Evolutionary conservation across 2,888 invertebrate species (phyloP).

Genomic region (Neoascia interrupta): DNA sequence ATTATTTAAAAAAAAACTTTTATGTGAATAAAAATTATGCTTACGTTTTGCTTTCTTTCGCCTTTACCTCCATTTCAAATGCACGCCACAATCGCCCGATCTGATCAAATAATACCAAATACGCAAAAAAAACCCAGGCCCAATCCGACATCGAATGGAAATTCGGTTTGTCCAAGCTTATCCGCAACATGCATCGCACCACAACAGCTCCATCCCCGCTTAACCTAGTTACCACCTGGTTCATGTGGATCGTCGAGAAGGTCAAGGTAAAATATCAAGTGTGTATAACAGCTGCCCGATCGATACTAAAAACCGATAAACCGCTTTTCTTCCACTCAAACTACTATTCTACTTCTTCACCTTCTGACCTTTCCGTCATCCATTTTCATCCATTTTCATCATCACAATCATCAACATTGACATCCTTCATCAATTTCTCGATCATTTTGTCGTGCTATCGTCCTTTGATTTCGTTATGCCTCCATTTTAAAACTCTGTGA

Average conservation of each 20-base stretch:
- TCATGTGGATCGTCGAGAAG: slow-evolving; percentile 89
- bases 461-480: slow-evolving; percentile 19
- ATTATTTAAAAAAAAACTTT: neutral
- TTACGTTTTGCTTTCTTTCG: slow-evolving; percentile 62
- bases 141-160: slow-evolving; percentile 99
- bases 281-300: slow-evolving; percentile 73
- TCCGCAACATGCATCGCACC: slow-evolving; percentile 98
- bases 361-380: slow-evolving; percentile 64
- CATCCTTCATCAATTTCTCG: slow-evolving; percentile 1
- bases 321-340: slow-evolving; percentile 33
- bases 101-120: slow-evolving; percentile 34
- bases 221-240: slow-evolving; percentile 97
- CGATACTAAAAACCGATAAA: slow-evolving; percentile 53
- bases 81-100: slow-evolving; percentile 49
- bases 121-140: slow-evolving; percentile 86
- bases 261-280: slow-evolving; percentile 84
- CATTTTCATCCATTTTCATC: slow-evolving; percentile 27
- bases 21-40: slow-evolving; percentile 48
- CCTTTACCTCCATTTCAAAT: slow-evolving; percentile 35
- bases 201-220: slow-evolving; percentile 98
- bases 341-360: slow-evolving; percentile 52
- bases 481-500: slow-evolving; percentile 20
- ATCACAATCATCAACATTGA: neutral
- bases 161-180: slow-evolving; percentile 98
- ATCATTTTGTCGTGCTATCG: slow-evolving; percentile 44